Conservation (phyloP, 2,113 vertebrate genomes). For the Labeo rohita region DNA sequence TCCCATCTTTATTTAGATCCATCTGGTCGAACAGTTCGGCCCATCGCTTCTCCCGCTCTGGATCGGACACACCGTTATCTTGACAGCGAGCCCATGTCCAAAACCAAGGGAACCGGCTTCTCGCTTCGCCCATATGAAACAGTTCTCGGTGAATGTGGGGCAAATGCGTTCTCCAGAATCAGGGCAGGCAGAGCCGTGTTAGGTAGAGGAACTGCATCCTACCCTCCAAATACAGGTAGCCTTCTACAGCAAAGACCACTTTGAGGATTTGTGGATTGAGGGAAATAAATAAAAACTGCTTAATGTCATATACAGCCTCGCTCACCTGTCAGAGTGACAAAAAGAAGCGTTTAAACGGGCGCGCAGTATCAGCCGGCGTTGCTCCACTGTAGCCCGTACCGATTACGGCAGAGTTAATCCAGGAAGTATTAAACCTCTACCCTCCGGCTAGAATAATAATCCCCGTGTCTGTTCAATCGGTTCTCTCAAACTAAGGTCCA, state of each 20-base stretch:
- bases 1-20: slow-evolving; percentile 84
- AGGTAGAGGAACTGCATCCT: not conserved
- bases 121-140: slow-evolving; percentile 68
- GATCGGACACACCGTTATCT: slow-evolving; percentile 61
- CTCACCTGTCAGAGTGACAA: not conserved
- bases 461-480: slow-evolving; percentile 42
- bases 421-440: slow-evolving; percentile 48
- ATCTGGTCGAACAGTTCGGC: slow-evolving; percentile 82
- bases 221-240: not conserved
- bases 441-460: slow-evolving; percentile 53
- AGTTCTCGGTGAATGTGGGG: not conserved
- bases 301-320: not conserved
- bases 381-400: not conserved
- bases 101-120: slow-evolving; percentile 41
- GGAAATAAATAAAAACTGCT: not conserved
- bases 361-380: not conserved
- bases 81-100: slow-evolving; percentile 53
- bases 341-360: not conserved
- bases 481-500: not conserved
- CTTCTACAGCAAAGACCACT: not conserved
- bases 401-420: slow-evolving; percentile 34
- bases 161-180: not conserved
- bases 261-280: not conserved
- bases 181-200: not conserved
- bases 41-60: slow-evolving; percentile 74